Conservation (phyloP, 2,797 vertebrate genomes). For the Tapera naevia region DNA sequence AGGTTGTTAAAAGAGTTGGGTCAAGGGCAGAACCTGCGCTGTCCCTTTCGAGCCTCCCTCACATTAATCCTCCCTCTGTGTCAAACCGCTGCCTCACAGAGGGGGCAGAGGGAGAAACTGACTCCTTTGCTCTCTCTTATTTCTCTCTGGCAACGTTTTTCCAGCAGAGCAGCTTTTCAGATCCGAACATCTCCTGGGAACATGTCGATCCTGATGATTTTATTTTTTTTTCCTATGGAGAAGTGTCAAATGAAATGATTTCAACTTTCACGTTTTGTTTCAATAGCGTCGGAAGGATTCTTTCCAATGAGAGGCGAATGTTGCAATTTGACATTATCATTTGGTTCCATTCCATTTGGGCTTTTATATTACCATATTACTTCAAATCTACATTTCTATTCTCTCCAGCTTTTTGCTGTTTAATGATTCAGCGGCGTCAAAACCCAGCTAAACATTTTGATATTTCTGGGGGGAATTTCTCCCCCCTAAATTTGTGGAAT, state of each 20-base stretch:
- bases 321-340: conserved; percentile 65
- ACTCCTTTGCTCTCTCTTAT: neutral
- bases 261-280: conserved; percentile 65
- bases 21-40: neutral
- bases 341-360: conserved; percentile 65
- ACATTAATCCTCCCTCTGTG: neutral
- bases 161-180: conserved; percentile 48
- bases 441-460: neutral
- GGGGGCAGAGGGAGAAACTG: neutral
- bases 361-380: conserved; percentile 53
- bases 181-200: conserved; percentile 43
- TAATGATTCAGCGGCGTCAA: conserved; percentile 19
- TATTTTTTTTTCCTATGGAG: conserved; percentile 41
- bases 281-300: conserved; percentile 24
- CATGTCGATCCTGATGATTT: conserved; percentile 37
- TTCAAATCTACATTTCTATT: conserved; percentile 44
- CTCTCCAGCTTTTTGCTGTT: conserved; percentile 10
- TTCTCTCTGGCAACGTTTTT: conserved; percentile 35
- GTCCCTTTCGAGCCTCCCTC: neutral
- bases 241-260: conserved; percentile 66
- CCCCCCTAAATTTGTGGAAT: neutral
- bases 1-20: neutral
- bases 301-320: conserved; percentile 43
- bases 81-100: neutral
- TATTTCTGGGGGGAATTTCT: neutral